Evolutionary conservation across 2,113 vertebrate species (phyloP).

Genomic region (Poicephalus gulielmi): DNA sequence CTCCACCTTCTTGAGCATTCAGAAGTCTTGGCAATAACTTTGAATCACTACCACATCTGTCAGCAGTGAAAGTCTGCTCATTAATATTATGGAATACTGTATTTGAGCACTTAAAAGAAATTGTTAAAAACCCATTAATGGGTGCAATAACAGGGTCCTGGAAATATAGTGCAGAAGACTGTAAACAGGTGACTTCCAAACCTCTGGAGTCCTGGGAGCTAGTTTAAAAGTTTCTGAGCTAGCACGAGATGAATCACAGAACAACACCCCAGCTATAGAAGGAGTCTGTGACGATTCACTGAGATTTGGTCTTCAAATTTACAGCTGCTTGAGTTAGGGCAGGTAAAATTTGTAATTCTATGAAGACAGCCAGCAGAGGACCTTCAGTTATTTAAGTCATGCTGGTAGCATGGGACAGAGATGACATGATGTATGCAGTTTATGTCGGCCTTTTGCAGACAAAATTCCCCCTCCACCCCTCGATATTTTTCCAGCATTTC

Average conservation of each 20-base stretch:
- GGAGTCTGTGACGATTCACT: background rate
- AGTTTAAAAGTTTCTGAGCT: background rate
- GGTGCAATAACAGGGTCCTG: background rate
- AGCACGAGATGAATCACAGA: background rate
- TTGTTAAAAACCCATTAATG: background rate
- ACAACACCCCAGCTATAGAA: background rate
- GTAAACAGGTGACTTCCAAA: background rate
- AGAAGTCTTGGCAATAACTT: background rate
- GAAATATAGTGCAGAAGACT: background rate
- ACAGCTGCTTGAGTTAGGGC: background rate
- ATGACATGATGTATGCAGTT: background rate
- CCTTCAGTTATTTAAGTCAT: background rate
- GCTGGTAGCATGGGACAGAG: background rate
- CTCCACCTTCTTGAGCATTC: background rate
- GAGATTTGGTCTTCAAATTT: background rate
- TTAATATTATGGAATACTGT: background rate
- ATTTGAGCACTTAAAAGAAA: background rate
- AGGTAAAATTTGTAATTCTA: background rate
- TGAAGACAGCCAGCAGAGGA: background rate
- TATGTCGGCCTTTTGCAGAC: background rate
- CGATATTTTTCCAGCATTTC: background rate
- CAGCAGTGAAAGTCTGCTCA: background rate
- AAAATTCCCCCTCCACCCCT: background rate
- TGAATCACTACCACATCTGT: background rate
- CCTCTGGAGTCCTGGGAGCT: background rate